phyloP scores from a whole-genome alignment of 1,140 invertebrate genomes.

The Anadara kagoshimensis region DNA sequence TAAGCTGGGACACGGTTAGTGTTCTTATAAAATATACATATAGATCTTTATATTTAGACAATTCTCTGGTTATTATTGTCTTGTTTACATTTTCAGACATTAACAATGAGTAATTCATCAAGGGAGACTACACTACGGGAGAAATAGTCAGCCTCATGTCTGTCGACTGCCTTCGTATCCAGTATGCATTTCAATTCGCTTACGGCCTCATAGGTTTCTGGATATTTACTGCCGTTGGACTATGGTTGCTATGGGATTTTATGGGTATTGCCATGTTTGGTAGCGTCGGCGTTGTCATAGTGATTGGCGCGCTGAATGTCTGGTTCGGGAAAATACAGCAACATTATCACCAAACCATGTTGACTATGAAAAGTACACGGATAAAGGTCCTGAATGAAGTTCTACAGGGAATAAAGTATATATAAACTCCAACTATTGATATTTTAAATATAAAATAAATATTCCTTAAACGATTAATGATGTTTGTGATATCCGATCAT shows the following conservation, averaged over 20 bases:
- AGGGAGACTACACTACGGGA: constrained; percentile 75
- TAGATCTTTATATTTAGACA: no score
- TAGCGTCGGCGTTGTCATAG: constrained; percentile 70
- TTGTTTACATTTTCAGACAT: constrained; percentile 46
- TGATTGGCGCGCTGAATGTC: constrained; percentile 82
- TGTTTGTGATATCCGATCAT: no score
- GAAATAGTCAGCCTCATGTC: constrained; percentile 79
- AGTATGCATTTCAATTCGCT: constrained; percentile 74
- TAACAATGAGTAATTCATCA: constrained; percentile 67
- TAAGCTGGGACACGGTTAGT: no score
- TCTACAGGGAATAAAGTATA: constrained; percentile 77
- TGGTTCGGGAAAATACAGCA: constrained; percentile 86
- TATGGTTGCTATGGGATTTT: constrained; percentile 92
- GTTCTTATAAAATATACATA: no score
- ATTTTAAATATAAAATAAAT: no score
- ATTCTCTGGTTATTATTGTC: no score
- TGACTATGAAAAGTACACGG: constrained; percentile 78
- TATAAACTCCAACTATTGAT: no score
- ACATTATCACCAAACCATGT: constrained; percentile 75
- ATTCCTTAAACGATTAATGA: no score
- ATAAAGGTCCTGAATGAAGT: constrained; percentile 74
- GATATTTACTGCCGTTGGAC: constrained; percentile 64
- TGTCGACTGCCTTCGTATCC: constrained; percentile 74
- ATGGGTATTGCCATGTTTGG: constrained; percentile 73
- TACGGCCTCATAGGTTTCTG: constrained; percentile 31